Base-by-base conservation (phyloP, 2,888 invertebrate genomes). In the Drosophila dives region DNA sequence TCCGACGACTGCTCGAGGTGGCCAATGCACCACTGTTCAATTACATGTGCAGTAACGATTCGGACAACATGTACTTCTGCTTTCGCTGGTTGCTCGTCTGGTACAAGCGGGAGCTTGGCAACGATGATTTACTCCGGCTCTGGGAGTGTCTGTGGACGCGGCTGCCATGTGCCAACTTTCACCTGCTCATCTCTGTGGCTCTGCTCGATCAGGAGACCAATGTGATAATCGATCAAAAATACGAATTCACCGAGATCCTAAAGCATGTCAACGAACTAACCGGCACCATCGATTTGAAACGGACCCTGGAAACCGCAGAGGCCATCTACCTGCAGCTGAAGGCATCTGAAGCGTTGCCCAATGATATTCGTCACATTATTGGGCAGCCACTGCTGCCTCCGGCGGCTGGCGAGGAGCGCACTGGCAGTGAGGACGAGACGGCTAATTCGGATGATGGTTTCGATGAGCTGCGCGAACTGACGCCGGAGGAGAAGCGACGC, bases 91-190 rank as follows among this genome's bases (percentile, higher is more conserved):
- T 99, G 34, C 94, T 99, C 15, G 98, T 99, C 11, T 95, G 98
- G 93, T 99, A 99, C 92, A 99, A 99, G 93, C 94, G 99, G 77
- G 99, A 99, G 94, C 97, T 99, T 91, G 95, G 95, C 29, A 96
- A 97, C 73, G 94, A 95, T 7, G 98, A 99, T 91, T 96, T 98
- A 59, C 96, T 98, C 95, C 95, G 96, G 91, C 93, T 99, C 72
- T 99, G 99, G 99, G 99, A 99, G 94, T 97, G 98, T 33, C 92
- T 99, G 8, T 99, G 99, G 99, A 99, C 99, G 0, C 97, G 96
- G 74, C 93, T 97, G 89, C 99, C 99, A 0, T 99, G 99, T 91
- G 95, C 96, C 77, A 99, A 99, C 93, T 99, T 99, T 93, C 98
- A 99, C 92, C 94, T 99, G 58, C 93, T 99, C n/a, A 94, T 99